Percentiles rank a stretch among this genome's conserved stretches.
Evolutionary conservation across 2,113 vertebrate genomes (phyloP).

Genomic region (Accipiter cooperii): DNA sequence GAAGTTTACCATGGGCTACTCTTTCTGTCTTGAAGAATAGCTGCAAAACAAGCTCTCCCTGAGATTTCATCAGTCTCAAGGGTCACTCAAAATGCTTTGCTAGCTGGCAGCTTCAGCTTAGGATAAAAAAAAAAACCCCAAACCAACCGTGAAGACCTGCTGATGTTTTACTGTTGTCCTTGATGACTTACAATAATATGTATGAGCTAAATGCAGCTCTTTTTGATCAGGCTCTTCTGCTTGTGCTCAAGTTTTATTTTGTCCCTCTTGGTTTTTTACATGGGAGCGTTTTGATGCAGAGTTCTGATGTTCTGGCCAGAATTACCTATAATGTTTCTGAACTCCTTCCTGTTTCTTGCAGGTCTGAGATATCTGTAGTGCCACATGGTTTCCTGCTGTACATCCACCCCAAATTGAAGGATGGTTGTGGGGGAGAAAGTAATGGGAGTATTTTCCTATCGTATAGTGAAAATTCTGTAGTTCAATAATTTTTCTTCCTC

Average conservation of each 20-base stretch:
- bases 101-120: not conserved
- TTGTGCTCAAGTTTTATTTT: not conserved
- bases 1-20: not conserved
- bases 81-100: not conserved
- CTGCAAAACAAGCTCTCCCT: not conserved
- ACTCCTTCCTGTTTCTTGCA: not conserved
- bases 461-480: not conserved
- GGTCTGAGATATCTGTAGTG: not conserved
- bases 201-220: rapidly evolving
- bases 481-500: not conserved
- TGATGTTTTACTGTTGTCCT: not conserved
- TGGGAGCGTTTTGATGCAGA: not conserved
- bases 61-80: not conserved
- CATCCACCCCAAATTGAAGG: not conserved
- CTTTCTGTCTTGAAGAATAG: not conserved
- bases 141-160: not conserved
- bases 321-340: not conserved
- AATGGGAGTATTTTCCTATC: not conserved
- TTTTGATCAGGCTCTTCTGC: not conserved
- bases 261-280: not conserved
- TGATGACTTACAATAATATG: not conserved
- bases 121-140: not conserved
- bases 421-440: not conserved
- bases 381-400: not conserved
- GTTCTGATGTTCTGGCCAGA: not conserved